Percentiles rank a stretch among this genome's conserved stretches.
Conservation (phyloP, 2,113 vertebrate species). For the Pica pica region DNA sequence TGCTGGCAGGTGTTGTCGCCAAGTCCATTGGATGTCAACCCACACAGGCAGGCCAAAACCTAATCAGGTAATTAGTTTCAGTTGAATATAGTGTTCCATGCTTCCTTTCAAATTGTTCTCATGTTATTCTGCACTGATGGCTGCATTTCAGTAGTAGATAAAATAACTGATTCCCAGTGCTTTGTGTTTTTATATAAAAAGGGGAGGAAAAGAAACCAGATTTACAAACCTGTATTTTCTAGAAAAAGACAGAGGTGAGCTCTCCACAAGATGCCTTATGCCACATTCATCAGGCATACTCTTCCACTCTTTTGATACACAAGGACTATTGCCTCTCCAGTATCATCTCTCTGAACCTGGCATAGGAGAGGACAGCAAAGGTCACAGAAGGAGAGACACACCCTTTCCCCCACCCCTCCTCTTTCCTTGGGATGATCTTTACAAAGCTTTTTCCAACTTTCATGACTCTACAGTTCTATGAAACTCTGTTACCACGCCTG, state of each 20-base stretch:
- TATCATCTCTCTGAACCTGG: neutral
- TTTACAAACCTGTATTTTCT: neutral
- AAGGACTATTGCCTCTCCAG: neutral
- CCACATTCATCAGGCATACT: neutral
- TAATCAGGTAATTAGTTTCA: conserved; percentile 67
- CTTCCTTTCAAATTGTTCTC: conserved; percentile 34
- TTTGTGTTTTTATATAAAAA: neutral
- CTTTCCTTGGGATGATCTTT: neutral
- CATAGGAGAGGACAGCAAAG: neutral
- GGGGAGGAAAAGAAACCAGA: neutral
- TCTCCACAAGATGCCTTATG: neutral
- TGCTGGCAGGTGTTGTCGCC: conserved; percentile 26
- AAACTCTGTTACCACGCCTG: neutral
- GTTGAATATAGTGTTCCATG: conserved; percentile 52
- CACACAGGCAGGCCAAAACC: conserved; percentile 44
- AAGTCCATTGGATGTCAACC: conserved; percentile 64
- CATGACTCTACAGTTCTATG: neutral
- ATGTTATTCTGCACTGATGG: conserved; percentile 24
- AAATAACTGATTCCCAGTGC: neutral
- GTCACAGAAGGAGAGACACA: neutral
- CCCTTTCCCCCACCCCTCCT: neutral
- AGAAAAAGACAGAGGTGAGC: neutral
- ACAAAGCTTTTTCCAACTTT: neutral
- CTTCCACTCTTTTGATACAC: neutral
- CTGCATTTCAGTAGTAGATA: conserved; percentile 38